Conservation (phyloP, 2,113 vertebrate species). For the Sialia sialis region DNA sequence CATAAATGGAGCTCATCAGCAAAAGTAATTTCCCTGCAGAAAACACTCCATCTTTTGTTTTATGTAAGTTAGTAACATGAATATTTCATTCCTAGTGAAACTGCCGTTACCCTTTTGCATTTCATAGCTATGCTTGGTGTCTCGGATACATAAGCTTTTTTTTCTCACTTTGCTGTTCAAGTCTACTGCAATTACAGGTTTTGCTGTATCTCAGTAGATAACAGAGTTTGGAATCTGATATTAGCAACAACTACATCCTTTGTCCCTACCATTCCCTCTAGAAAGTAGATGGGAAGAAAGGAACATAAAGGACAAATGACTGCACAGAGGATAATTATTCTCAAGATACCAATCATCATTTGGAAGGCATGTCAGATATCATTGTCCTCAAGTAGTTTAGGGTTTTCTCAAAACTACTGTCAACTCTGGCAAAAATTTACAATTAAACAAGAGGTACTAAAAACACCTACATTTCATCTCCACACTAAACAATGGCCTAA, state of each 20-base stretch:
- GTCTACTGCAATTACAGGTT: conserved; percentile 45
- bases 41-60: conserved; percentile 84
- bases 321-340: not conserved
- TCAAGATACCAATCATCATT: not conserved
- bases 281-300: not conserved
- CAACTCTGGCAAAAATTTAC: not conserved
- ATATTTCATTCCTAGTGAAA: conserved; percentile 79
- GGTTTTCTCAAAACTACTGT: not conserved
- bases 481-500: not conserved
- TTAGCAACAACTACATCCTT: not conserved
- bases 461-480: not conserved
- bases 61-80: conserved; percentile 83
- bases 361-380: not conserved
- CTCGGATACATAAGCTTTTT: conserved; percentile 46
- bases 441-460: not conserved
- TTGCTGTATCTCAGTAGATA: not conserved
- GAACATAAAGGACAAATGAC: not conserved
- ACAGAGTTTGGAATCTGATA: not conserved
- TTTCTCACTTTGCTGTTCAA: conserved; percentile 22
- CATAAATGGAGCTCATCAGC: conserved; percentile 82
- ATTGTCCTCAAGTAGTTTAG: not conserved
- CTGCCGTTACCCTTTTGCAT: conserved; percentile 58
- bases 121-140: conserved; percentile 44
- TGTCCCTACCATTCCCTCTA: not conserved
- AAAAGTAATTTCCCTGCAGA: conserved; percentile 82